These are phyloP conservation scores for Ammospiza nelsoni DNA, from an alignment of 2,113 vertebrate species.

Conservation along the genomic window DNA sequence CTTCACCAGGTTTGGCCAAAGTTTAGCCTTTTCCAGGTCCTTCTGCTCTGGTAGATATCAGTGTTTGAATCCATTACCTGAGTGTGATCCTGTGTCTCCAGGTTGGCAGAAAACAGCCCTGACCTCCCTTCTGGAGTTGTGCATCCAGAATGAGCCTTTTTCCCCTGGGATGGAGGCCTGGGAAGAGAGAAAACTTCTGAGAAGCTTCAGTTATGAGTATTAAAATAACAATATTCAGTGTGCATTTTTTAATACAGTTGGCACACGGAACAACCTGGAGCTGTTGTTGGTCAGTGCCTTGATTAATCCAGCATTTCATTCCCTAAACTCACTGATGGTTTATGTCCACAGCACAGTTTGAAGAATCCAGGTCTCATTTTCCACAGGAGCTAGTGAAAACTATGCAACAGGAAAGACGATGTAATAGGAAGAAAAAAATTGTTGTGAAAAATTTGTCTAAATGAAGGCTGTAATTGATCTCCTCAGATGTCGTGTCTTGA, in stretches of 20 bases:
- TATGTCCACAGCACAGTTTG: not conserved
- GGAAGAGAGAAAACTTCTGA: not conserved
- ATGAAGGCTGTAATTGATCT: slow-evolving; percentile 51
- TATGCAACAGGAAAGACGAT: not conserved
- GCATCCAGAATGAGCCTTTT: not conserved
- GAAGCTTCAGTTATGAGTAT: not conserved
- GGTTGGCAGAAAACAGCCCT: not conserved
- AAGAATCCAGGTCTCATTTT: not conserved
- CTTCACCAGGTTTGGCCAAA: not conserved
- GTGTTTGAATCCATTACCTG: not conserved
- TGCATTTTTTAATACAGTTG: not conserved
- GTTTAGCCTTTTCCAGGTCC: accelerated
- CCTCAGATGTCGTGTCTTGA: not conserved
- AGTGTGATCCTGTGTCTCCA: not conserved
- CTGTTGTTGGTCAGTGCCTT: not conserved
- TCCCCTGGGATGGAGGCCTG: not conserved
- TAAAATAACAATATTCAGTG: not conserved
- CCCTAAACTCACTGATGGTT: not conserved
- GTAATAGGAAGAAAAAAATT: not conserved
- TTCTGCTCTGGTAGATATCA: not conserved
- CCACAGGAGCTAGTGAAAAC: not conserved
- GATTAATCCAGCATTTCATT: not conserved
- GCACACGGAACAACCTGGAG: not conserved
- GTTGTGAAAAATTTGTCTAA: not conserved
- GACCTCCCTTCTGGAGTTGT: not conserved